Evolutionary conservation across 2,797 vertebrate genomes (phyloP).

Genomic region (Sebastolobus alascanus): DNA sequence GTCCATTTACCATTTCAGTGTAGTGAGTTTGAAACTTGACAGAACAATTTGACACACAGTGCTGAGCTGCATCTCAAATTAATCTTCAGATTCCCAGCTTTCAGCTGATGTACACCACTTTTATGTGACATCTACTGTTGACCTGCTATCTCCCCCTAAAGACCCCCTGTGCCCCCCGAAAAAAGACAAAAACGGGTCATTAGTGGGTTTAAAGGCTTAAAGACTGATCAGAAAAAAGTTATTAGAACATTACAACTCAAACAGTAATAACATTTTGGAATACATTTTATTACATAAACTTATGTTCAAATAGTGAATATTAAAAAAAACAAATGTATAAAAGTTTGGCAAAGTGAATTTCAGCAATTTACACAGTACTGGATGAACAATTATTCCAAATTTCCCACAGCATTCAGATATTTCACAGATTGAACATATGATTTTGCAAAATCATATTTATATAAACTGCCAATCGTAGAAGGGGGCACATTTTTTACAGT

Average conservation of each 20-base stretch:
- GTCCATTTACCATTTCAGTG: too few relatives aligned
- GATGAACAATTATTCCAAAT: neutral
- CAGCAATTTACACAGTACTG: slow-evolving; percentile 29
- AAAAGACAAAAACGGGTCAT: too few relatives aligned
- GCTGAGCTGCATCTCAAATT: too few relatives aligned
- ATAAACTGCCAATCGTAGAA: neutral
- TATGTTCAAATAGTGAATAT: slow-evolving; percentile 26
- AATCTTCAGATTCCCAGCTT: too few relatives aligned
- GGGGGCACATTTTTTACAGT: neutral
- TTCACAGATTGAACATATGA: neutral
- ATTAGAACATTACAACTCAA: neutral
- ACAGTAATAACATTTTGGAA: slow-evolving; percentile 4
- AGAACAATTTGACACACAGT: too few relatives aligned
- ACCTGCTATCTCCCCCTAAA: too few relatives aligned
- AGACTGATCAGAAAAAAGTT: neutral
- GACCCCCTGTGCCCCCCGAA: too few relatives aligned
- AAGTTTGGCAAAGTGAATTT: slow-evolving; percentile 20
- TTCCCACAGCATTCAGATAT: slow-evolving; percentile 45
- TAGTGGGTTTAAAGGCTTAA: neutral
- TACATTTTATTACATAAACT: slow-evolving; percentile 54
- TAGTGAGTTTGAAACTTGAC: too few relatives aligned
- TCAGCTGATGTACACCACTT: too few relatives aligned
- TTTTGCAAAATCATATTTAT: slow-evolving; percentile 5
- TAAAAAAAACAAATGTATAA: slow-evolving; percentile 50
- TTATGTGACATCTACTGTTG: too few relatives aligned